A percentile compares a stretch with the other conserved stretches of the same genome.
phyloP scores from a whole-genome alignment of 2,113 vertebrate species.

The Psammodynastes pulverulentus region DNA sequence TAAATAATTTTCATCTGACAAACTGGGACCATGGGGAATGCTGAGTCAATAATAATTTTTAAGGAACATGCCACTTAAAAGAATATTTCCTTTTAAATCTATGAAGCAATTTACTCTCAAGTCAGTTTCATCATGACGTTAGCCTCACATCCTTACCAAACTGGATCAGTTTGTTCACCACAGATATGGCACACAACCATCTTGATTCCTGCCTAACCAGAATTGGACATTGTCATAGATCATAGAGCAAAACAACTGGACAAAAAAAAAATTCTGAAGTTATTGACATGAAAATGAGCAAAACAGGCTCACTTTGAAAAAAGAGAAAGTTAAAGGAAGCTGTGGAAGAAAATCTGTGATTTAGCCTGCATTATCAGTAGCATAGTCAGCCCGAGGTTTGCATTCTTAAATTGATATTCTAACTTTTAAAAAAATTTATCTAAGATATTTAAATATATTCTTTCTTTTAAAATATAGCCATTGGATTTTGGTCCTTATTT shows the following conservation, averaged over 20 bases:
- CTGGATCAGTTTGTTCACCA: not conserved
- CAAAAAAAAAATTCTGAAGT: not conserved
- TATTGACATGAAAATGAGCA: not conserved
- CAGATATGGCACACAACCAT: not conserved
- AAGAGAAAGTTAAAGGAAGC: not conserved
- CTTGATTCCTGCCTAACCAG: not conserved
- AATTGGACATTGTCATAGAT: not conserved
- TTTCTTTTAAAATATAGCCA: not conserved
- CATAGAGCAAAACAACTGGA: not conserved
- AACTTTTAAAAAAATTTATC: not conserved
- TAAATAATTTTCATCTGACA: not conserved
- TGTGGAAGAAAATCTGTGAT: not conserved
- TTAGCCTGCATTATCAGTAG: not conserved
- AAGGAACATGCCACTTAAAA: not conserved
- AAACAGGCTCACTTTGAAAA: slow-evolving; percentile 1
- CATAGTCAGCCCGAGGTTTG: not conserved
- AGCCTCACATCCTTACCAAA: not conserved
- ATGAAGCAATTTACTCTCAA: not conserved
- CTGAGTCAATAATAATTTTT: not conserved
- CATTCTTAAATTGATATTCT: not conserved
- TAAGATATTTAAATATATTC: not conserved
- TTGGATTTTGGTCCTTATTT: not conserved
- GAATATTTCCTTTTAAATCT: not conserved
- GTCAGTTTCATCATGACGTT: not conserved
- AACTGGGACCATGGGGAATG: not conserved